Evolutionary conservation across 2,888 invertebrate genomes (phyloP).

Genomic region (Escarpia spicata): DNA sequence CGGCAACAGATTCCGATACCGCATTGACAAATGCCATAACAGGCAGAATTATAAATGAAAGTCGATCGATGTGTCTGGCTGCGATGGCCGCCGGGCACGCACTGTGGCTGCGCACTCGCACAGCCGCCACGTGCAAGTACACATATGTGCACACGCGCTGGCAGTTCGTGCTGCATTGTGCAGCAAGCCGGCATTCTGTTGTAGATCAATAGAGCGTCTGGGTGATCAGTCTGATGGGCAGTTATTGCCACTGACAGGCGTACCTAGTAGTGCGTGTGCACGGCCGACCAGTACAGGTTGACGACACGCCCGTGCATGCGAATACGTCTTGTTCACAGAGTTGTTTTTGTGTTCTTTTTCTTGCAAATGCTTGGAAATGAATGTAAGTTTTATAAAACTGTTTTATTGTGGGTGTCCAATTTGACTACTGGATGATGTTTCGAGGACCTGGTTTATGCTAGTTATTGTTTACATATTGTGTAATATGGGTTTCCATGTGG

Average conservation of each 20-base stretch:
- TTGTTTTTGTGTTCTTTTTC: too few species aligned
- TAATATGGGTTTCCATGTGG: too few species aligned
- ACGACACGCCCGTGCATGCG: not conserved
- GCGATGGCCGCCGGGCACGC: not conserved
- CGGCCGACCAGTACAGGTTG: not conserved
- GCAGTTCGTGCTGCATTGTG: not conserved
- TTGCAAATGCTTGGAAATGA: too few species aligned
- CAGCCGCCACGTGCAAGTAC: not conserved
- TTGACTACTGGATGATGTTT: too few species aligned
- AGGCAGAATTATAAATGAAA: constrained; percentile 16
- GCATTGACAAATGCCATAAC: not conserved
- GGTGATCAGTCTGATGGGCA: not conserved
- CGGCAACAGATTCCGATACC: not conserved
- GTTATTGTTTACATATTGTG: too few species aligned
- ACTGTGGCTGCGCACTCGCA: not conserved
- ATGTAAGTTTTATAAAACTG: too few species aligned
- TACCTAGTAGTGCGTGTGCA: not conserved
- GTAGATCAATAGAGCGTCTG: not conserved
- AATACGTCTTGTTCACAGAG: not conserved
- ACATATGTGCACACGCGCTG: not conserved
- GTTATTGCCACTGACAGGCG: not conserved
- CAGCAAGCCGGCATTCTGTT: not conserved
- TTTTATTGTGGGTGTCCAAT: too few species aligned
- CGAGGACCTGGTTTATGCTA: too few species aligned
- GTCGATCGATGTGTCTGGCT: constrained; percentile 13